Evolutionary conservation across 53 echinoderm and acorn worm genomes (phyloP).

Genomic region (Arbacia lixula): DNA sequence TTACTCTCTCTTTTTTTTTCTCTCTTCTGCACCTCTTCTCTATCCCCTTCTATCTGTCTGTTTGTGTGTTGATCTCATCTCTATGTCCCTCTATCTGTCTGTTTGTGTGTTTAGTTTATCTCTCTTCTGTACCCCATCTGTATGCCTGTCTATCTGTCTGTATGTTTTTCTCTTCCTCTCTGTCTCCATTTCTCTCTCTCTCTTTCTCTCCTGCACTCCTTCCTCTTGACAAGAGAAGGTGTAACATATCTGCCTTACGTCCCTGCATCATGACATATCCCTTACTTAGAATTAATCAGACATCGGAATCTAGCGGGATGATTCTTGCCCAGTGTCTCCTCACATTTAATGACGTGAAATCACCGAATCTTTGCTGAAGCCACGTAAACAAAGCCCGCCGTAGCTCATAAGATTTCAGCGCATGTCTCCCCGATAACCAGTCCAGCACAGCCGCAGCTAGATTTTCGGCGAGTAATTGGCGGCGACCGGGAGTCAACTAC

Average conservation of each 20-base stretch:
- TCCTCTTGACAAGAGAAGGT: background rate
- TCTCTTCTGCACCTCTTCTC: too few species aligned
- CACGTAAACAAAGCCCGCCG: slow-evolving; percentile 16
- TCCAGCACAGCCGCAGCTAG: slow-evolving; percentile 15
- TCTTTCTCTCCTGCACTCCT: slow-evolving; percentile 6
- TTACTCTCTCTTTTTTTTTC: too few species aligned
- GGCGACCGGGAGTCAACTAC: background rate
- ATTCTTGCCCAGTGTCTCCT: slow-evolving; percentile 24
- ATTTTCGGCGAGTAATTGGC: slow-evolving; percentile 35
- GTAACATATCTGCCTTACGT: slow-evolving; percentile 28
- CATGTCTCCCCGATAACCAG: background rate
- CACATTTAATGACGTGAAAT: slow-evolving; percentile 48
- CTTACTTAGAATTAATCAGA: slow-evolving; percentile 43
- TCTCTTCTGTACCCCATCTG: too few species aligned
- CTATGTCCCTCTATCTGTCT: too few species aligned
- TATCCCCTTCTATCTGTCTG: too few species aligned
- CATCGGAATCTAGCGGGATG: slow-evolving; percentile 30
- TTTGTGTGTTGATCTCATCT: too few species aligned
- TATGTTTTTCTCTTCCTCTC: too few species aligned
- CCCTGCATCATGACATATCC: slow-evolving; percentile 26
- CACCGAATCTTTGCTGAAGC: background rate
- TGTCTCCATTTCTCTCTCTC: too few species aligned
- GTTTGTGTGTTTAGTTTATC: too few species aligned
- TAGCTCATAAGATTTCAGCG: background rate
- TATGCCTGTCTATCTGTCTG: too few species aligned